Conservation (phyloP, 2,888 invertebrate genomes). For the Pilophorus perplexus region DNA sequence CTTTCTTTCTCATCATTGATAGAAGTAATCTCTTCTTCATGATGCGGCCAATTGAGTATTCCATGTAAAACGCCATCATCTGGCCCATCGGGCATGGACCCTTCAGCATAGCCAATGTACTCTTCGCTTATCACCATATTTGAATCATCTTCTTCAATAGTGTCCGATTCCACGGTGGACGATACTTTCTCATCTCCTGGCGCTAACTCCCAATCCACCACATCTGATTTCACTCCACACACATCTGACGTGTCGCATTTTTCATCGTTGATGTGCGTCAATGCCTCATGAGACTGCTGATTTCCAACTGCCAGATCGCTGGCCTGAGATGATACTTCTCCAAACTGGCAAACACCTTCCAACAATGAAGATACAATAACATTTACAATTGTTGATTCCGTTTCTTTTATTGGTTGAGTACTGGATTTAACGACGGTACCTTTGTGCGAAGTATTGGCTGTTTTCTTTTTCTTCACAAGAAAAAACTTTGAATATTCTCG, state of each 20-base stretch:
- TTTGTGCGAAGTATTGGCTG: neutral
- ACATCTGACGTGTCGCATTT: neutral
- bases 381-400: neutral
- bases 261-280: neutral
- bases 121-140: conserved; percentile 15
- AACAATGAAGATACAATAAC: neutral
- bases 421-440: neutral
- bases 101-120: conserved; percentile 6
- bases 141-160: conserved; percentile 12
- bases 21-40: conserved; percentile 32
- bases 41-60: conserved; percentile 33
- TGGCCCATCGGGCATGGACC: conserved; percentile 4
- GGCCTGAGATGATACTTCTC: conserved; percentile 15
- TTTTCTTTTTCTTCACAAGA: neutral
- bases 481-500: conserved; percentile 11
- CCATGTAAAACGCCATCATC: conserved; percentile 29
- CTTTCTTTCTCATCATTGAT: conserved; percentile 38
- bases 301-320: neutral
- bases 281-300: too few species aligned
- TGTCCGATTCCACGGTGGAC: conserved; percentile 21
- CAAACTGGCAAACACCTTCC: conserved; percentile 18
- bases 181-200: conserved; percentile 18
- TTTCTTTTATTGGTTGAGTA: neutral
- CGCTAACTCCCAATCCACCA: conserved; percentile 9
- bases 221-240: conserved; percentile 9